Conservation (phyloP, 2,888 invertebrate species). For the Melanophora roralis region DNA sequence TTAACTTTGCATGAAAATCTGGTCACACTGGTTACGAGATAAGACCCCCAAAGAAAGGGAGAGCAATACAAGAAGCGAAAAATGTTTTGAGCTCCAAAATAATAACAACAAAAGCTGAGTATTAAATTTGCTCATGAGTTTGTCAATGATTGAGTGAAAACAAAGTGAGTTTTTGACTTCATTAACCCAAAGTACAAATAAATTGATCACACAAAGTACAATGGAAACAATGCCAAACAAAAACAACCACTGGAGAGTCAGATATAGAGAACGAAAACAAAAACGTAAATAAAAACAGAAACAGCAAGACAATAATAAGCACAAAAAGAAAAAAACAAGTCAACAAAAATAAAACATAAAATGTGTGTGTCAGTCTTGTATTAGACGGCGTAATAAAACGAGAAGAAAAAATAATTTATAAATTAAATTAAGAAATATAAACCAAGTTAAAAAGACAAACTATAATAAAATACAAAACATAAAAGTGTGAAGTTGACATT, state of each 20-base stretch:
- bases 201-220: constrained; percentile 30
- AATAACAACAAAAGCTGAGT: background rate
- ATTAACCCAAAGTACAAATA: background rate
- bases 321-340: constrained; percentile 40
- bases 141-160: constrained; percentile 33
- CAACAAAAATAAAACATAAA: constrained; percentile 52
- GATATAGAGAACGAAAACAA: constrained; percentile 52
- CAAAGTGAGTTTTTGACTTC: background rate
- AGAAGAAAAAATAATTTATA: background rate
- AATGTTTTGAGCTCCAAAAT: background rate
- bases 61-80: too few species aligned
- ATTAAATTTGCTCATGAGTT: background rate
- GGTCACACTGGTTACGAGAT: too few species aligned
- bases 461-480: background rate
- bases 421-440: background rate
- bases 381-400: constrained; percentile 70
- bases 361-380: constrained; percentile 67
- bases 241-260: background rate
- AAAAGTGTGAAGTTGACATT: background rate
- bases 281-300: constrained; percentile 11
- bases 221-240: background rate
- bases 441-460: background rate
- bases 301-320: constrained; percentile 30
- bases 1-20: too few species aligned
- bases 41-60: too few species aligned